Conservation (phyloP, 2,113 vertebrate genomes). For the Lampris megalopsis region DNA sequence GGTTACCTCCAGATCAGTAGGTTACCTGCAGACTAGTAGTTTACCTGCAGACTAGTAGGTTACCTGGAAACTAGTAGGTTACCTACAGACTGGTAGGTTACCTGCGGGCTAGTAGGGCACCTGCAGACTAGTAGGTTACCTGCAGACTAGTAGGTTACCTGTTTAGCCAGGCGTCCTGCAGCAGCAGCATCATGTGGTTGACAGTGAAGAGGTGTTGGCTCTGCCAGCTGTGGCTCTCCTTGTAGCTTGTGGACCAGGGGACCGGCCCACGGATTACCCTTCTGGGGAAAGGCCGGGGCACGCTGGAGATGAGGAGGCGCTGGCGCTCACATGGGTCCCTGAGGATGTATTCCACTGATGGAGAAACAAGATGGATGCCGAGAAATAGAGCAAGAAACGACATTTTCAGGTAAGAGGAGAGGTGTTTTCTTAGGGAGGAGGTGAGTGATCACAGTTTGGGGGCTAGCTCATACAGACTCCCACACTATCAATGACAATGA, state of each 20-base stretch:
- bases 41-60: too few species aligned
- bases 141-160: conserved; percentile 78
- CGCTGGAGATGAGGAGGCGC: conserved; percentile 86
- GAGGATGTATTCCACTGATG: conserved; percentile 91
- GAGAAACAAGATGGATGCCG: neutral
- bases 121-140: conserved; percentile 75
- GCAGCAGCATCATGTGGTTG: conserved; percentile 84
- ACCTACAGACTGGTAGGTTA: too few species aligned
- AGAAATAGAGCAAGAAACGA: neutral
- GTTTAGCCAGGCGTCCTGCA: conserved; percentile 88
- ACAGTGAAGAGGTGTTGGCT: conserved; percentile 83
- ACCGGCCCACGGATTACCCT: conserved; percentile 87
- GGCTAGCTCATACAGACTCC: too few species aligned
- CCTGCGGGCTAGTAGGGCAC: too few species aligned
- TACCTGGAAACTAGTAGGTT: too few species aligned
- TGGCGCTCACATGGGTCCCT: conserved; percentile 86
- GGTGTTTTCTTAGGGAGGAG: too few species aligned
- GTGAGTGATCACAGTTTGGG: too few species aligned
- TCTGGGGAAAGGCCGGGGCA: conserved; percentile 82
- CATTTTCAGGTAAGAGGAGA: too few species aligned
- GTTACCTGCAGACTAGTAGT: too few species aligned
- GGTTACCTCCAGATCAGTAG: too few species aligned
- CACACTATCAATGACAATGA: too few species aligned
- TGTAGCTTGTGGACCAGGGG: conserved; percentile 85
- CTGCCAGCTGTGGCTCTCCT: conserved; percentile 80